Evolutionary conservation across 2,797 vertebrate genomes (phyloP), one percentile per base, ranked within the genome.

Genomic region (Cyclura pinguis): DNA sequence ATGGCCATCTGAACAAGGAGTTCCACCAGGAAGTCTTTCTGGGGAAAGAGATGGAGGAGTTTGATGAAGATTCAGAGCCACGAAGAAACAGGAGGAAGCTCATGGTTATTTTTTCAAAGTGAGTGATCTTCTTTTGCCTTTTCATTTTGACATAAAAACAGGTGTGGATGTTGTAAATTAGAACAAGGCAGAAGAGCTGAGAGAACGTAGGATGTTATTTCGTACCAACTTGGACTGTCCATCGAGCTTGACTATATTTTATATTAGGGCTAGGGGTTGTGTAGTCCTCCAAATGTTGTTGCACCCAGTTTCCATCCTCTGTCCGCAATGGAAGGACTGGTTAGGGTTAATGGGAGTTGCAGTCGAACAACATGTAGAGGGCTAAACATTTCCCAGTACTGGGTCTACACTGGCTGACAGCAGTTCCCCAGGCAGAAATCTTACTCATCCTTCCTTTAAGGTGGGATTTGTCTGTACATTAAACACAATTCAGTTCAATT

Each of bases 11-110:
- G 6, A 99, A 99, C 95, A 98, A 97, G 92, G 99, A 98, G 64
- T 99, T 99, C 92, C 99, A 99, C 76, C 99, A 99, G 93, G 99
- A 99, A 92, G 98, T 99, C 81, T 99, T 99, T 92, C 97, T 99
- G 81, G 99, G 99, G 0, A 99, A 98, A 83, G 98, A 99, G 6
- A 97, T 98, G 87, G 99, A 98, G 14, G 98, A 98, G 64, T 99
- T 99, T 47, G 98, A 99, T 0, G 99, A 99, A 91, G 99, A 99
- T 32, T 98, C 98, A 0, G 98, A 99, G 90, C 99, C 99, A 0
- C 96, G 97, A 7, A 98, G 96, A 88, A 99, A 99, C 94, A 96
- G 99, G 69, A 98, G 98, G 96, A 99, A 99, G 92, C 98, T 99
- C 0, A 97, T 98, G 91, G 98, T 97, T 0, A 99, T 99, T 82